Evolutionary conservation across 1,140 invertebrate genomes (phyloP).

Genomic region (Drosophila pandora): DNA sequence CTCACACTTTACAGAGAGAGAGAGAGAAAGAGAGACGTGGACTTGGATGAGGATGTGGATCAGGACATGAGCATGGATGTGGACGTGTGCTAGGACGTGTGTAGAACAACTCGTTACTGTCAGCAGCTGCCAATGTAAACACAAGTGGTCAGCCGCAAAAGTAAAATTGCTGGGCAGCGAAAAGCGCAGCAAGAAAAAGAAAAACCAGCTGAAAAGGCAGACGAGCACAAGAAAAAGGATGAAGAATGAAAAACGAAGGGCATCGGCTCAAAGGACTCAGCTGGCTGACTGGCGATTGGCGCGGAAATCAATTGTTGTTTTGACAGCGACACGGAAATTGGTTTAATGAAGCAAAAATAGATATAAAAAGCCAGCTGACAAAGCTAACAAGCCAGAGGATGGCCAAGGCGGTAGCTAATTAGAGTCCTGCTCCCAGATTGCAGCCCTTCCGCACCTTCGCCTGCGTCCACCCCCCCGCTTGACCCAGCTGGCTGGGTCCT

Average conservation of each 20-base stretch:
- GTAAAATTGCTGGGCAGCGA: constrained; percentile 57
- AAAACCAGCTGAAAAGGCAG: not conserved
- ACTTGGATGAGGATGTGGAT: constrained; percentile 9
- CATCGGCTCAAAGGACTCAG: constrained; percentile 50
- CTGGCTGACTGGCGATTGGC: constrained; percentile 64
- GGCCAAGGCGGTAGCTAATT: constrained; percentile 64
- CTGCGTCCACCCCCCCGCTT: not conserved
- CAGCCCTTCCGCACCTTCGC: constrained; percentile 5
- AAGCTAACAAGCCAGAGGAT: constrained; percentile 72
- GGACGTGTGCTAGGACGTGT: constrained; percentile 56
- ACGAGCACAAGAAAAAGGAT: too few species aligned
- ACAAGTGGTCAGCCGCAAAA: constrained; percentile 75
- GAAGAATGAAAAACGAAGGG: not conserved
- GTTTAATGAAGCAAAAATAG: constrained; percentile 82
- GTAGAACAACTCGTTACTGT: constrained; percentile 80
- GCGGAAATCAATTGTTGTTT: constrained; percentile 82
- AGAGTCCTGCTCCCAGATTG: constrained; percentile 70
- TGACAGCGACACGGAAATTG: constrained; percentile 82
- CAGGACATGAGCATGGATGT: constrained; percentile 16
- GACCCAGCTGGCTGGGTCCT: constrained; percentile 3
- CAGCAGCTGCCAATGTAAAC: constrained; percentile 79
- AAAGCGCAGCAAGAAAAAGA: constrained; percentile 47
- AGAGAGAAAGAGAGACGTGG: constrained; percentile 28
- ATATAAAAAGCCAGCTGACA: constrained; percentile 72
- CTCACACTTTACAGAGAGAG: constrained; percentile 24